Evolutionary conservation across 2,888 invertebrate species (phyloP).

Genomic region (Hetaerina titia): DNA sequence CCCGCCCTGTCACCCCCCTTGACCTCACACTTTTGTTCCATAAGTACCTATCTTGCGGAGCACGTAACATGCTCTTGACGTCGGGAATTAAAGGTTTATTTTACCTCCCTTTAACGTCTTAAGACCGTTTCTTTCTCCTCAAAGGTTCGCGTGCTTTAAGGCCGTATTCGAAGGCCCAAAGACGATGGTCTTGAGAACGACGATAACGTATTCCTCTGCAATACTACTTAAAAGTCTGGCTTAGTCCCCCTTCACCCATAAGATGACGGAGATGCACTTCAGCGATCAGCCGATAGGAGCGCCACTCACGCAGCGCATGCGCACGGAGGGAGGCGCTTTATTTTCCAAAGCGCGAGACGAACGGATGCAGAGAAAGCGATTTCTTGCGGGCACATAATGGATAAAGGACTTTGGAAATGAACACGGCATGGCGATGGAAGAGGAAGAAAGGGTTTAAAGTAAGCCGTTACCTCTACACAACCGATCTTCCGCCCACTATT

Average conservation of each 20-base stretch:
- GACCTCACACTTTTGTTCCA: not conserved
- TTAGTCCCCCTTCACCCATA: not conserved
- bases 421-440: no score
- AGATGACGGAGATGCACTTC: constrained; percentile 7
- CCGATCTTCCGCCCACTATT: constrained; percentile 2
- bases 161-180: not conserved
- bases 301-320: not conserved
- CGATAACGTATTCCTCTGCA: constrained; percentile 4
- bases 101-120: not conserved
- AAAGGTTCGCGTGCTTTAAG: not conserved
- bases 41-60: not conserved
- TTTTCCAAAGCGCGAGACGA: not conserved
- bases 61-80: not conserved
- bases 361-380: no score
- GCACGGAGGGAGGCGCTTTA: not conserved
- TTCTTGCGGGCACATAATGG: no score
- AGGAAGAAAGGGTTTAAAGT: not conserved
- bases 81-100: constrained; percentile 23
- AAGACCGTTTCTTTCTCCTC: not conserved
- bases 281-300: not conserved
- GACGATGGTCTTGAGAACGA: not conserved
- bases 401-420: no score
- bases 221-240: not conserved
- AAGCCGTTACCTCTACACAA: not conserved
- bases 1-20: not conserved